Percentiles rank a stretch among this genome's conserved stretches.
These are phyloP conservation scores for Asarcornis scutulata DNA, from an alignment of 2,113 vertebrate genomes.

Conservation along the genomic window DNA sequence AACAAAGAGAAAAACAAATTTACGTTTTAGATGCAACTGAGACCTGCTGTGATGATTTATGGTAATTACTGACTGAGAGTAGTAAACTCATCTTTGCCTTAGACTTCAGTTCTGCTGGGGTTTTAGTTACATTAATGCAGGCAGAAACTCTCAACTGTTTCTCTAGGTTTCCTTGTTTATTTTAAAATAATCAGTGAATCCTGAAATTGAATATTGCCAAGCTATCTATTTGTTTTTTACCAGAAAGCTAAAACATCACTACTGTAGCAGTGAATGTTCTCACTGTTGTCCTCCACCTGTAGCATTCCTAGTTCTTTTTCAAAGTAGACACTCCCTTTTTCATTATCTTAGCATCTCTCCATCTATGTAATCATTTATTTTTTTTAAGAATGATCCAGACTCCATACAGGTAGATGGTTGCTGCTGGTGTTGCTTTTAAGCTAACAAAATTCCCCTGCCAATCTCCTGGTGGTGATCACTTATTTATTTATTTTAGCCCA, in stretches of 20 bases:
- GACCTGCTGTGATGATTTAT: background rate
- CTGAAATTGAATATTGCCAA: background rate
- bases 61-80: background rate
- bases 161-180: background rate
- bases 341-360: conserved; percentile 12
- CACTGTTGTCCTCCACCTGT: background rate
- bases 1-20: background rate
- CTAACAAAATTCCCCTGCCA: background rate
- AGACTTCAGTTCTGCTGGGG: background rate
- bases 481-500: background rate
- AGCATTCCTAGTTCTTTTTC: background rate
- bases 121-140: background rate
- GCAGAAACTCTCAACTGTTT: background rate
- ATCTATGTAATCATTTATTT: background rate
- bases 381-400: background rate
- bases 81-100: background rate
- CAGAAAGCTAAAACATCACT: background rate
- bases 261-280: background rate
- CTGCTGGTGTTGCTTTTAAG: conserved; percentile 20
- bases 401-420: background rate
- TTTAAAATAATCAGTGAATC: background rate
- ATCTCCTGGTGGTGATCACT: background rate
- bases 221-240: background rate
- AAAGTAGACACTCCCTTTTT: background rate
- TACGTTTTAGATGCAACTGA: background rate